Conservation (phyloP, 2,797 vertebrate species). For the Scolopax rusticola region DNA sequence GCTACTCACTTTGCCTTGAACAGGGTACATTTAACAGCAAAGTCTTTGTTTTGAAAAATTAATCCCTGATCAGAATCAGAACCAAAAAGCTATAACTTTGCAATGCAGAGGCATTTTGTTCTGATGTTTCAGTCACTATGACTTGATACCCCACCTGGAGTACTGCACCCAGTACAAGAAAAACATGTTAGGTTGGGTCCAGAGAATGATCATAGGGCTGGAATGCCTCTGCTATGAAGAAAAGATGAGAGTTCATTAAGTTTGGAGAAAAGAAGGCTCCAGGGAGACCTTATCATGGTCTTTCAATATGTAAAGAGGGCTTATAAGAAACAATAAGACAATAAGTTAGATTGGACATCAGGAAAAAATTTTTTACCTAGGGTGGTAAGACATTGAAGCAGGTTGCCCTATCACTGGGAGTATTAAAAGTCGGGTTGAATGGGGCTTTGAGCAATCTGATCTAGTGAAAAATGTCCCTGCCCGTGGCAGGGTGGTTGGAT, state of each 20-base stretch:
- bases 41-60: background rate
- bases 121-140: background rate
- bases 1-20: background rate
- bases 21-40: background rate
- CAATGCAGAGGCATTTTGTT: background rate
- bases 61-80: background rate
- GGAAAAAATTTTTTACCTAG: background rate
- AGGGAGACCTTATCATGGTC: background rate
- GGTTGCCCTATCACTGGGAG: background rate
- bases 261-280: background rate
- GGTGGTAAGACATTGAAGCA: background rate
- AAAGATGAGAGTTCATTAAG: background rate
- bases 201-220: background rate
- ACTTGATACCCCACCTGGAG: background rate
- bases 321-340: background rate
- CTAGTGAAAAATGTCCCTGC: background rate
- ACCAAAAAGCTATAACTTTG: background rate
- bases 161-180: background rate
- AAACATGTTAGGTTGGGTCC: fast-evolving
- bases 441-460: background rate
- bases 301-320: background rate
- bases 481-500: background rate
- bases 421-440: background rate
- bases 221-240: background rate
- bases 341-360: background rate